phyloP scores from a whole-genome alignment of 2,797 vertebrate genomes.

The Lepus townsendii region DNA sequence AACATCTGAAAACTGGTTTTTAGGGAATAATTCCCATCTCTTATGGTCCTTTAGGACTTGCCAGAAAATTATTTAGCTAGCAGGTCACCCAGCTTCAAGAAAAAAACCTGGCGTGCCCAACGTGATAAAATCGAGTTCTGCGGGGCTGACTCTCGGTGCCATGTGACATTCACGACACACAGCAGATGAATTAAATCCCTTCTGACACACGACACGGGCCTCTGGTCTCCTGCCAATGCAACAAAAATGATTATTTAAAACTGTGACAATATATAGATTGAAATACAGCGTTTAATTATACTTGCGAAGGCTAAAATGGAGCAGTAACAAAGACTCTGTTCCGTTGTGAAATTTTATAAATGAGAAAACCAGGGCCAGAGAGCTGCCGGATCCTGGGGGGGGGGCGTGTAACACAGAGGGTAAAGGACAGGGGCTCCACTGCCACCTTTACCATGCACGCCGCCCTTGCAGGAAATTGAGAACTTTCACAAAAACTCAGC shows the following conservation, averaged over 20 bases:
- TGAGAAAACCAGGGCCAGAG: background rate
- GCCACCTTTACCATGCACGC: background rate
- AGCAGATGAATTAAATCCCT: conserved; percentile 73
- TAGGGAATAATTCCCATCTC: background rate
- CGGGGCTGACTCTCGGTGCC: conserved; percentile 79
- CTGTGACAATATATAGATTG: background rate
- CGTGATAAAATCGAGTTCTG: conserved; percentile 68
- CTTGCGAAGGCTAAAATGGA: background rate
- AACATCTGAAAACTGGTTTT: background rate
- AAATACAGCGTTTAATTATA: background rate
- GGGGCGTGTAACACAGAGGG: background rate
- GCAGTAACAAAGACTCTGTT: background rate
- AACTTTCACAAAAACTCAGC: background rate
- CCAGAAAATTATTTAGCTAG: background rate
- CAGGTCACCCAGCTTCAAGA: background rate
- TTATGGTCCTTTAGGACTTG: background rate
- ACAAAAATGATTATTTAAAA: conserved; percentile 71
- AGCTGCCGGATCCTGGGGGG: background rate
- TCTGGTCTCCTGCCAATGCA: conserved; percentile 76
- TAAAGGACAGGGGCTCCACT: background rate
- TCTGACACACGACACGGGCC: conserved; percentile 79
- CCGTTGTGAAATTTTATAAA: background rate
- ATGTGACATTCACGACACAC: conserved; percentile 65
- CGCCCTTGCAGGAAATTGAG: conserved; percentile 2
- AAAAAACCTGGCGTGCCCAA: conserved; percentile 16